Conservation (phyloP, 2,113 vertebrate genomes). For the Heterochromis multidens region DNA sequence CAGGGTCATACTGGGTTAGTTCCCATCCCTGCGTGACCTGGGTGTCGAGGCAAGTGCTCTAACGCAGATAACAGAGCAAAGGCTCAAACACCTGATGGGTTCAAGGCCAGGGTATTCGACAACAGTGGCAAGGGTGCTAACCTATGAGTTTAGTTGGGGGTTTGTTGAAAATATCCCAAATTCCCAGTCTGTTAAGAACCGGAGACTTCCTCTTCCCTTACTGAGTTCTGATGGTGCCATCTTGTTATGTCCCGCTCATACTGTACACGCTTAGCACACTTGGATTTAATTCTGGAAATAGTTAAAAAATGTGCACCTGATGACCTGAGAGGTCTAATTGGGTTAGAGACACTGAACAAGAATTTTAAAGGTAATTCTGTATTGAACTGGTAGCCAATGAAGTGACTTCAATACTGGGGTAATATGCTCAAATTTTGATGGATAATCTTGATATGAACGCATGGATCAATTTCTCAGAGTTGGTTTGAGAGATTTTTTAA, state of each 20-base stretch:
- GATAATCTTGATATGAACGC: no score
- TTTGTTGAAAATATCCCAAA: background rate
- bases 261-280: no score
- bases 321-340: no score
- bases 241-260: background rate
- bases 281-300: no score
- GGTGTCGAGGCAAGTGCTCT: background rate
- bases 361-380: no score
- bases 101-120: background rate
- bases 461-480: no score
- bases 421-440: no score
- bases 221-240: background rate
- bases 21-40: background rate
- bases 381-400: no score
- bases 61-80: background rate
- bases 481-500: no score
- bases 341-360: no score
- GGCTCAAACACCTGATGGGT: background rate
- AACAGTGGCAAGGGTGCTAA: accelerated
- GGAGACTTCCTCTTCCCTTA: background rate
- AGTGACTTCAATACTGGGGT: no score
- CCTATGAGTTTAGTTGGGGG: background rate
- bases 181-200: background rate
- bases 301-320: no score
- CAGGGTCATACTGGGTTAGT: background rate